Percentiles rank a stretch among this genome's conserved stretches.
Conservation (phyloP, 2,888 invertebrate genomes). For the Ramazzottius varieornatus region DNA sequence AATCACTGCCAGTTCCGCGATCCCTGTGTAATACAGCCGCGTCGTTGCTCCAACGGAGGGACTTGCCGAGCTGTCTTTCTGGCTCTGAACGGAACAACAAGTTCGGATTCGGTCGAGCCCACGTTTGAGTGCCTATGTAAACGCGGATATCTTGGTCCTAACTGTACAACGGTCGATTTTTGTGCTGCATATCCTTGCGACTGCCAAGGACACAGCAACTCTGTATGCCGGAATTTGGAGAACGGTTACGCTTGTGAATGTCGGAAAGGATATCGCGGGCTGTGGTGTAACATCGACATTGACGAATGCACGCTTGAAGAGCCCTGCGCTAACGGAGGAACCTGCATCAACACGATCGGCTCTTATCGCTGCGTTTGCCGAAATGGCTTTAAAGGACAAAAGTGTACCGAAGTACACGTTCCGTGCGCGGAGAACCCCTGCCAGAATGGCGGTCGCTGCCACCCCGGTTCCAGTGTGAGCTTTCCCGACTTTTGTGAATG, state of each 20-base stretch:
- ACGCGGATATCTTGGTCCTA: conserved; percentile 63
- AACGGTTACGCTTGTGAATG: neutral
- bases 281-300: neutral
- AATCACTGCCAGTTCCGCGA: too few species aligned
- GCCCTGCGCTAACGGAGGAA: neutral
- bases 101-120: too few species aligned
- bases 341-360: neutral
- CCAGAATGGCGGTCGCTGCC: neutral
- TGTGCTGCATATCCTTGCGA: neutral
- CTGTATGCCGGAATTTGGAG: neutral
- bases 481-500: neutral
- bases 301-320: neutral
- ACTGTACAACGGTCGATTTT: conserved; percentile 42
- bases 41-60: too few species aligned
- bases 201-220: neutral
- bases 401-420: neutral
- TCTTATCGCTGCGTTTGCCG: neutral
- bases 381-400: neutral
- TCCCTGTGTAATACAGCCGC: too few species aligned
- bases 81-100: too few species aligned
- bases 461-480: neutral
- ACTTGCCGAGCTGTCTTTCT: too few species aligned
- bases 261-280: neutral
- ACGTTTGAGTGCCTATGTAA: conserved; percentile 80
- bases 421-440: neutral